These are phyloP conservation scores for Trematomus bernacchii DNA, from an alignment of 2,797 vertebrate genomes.

Conservation along the genomic window DNA sequence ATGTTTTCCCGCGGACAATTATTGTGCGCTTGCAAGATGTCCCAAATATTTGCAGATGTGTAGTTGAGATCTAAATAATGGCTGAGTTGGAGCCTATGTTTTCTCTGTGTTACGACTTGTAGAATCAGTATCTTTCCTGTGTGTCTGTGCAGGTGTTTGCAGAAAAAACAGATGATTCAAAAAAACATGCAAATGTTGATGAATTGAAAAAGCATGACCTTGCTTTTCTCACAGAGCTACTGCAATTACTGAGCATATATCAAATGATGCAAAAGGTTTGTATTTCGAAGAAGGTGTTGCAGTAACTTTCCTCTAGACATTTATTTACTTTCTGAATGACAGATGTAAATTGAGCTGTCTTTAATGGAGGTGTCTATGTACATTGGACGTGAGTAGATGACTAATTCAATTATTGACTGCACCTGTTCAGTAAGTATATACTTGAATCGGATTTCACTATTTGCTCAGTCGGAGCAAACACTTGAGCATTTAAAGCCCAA, in stretches of 20 bases:
- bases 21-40: too few species aligned
- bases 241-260: too few species aligned
- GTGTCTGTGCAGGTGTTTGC: constrained; percentile 54
- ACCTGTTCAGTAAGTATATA: constrained; percentile 46
- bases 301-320: constrained; percentile 2
- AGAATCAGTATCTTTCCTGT: constrained; percentile 3
- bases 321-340: constrained; percentile 30
- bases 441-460: constrained; percentile 31
- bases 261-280: neutral
- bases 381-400: constrained; percentile 36
- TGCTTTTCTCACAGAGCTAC: neutral
- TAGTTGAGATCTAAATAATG: too few species aligned
- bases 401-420: constrained; percentile 33
- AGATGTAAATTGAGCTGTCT: constrained; percentile 40
- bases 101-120: neutral
- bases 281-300: constrained; percentile 15
- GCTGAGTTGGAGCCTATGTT: neutral
- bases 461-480: constrained; percentile 35
- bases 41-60: too few species aligned
- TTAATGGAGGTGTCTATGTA: constrained; percentile 55
- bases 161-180: constrained; percentile 31
- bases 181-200: constrained; percentile 65
- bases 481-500: constrained; percentile 9
- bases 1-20: too few species aligned
- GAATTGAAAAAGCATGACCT: neutral